phyloP scores from a whole-genome alignment of 2,113 vertebrate genomes.

The Malurus alboscapulatus region DNA sequence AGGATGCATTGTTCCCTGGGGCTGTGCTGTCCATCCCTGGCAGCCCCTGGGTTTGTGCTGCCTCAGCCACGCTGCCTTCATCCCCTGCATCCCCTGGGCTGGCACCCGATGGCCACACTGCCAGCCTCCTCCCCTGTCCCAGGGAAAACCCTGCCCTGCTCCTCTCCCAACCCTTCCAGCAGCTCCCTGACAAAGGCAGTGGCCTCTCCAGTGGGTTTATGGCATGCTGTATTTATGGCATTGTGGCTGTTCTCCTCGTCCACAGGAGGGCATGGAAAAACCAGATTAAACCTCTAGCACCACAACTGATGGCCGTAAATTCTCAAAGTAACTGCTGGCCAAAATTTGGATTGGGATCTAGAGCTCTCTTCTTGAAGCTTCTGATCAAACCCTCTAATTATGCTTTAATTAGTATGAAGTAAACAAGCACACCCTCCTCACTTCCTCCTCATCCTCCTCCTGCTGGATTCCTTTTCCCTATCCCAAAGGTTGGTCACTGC shows the following conservation, averaged over 20 bases:
- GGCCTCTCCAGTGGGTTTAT: neutral
- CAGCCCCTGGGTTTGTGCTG: neutral
- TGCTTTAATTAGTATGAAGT: neutral
- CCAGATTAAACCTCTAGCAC: neutral
- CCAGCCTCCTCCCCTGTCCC: slow-evolving; percentile 65
- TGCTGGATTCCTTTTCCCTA: neutral
- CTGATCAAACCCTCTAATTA: neutral
- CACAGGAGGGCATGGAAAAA: fast-evolving
- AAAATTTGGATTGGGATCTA: neutral
- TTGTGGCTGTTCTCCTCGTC: fast-evolving
- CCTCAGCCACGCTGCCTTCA: slow-evolving; percentile 62
- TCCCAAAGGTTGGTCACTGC: neutral
- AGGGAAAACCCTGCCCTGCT: slow-evolving; percentile 1
- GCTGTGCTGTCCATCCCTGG: neutral
- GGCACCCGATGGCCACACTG: slow-evolving; percentile 71
- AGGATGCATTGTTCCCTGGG: slow-evolving; percentile 34
- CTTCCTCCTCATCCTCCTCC: neutral
- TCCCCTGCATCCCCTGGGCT: slow-evolving; percentile 57
- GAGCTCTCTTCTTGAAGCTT: neutral
- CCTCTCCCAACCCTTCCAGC: neutral
- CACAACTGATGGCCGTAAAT: neutral
- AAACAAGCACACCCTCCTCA: neutral
- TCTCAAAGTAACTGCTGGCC: neutral
- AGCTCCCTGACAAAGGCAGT: neutral
- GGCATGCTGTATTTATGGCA: neutral